Evolutionary conservation across 2,888 invertebrate species (phyloP).

Genomic region (Melanchra persicariae): DNA sequence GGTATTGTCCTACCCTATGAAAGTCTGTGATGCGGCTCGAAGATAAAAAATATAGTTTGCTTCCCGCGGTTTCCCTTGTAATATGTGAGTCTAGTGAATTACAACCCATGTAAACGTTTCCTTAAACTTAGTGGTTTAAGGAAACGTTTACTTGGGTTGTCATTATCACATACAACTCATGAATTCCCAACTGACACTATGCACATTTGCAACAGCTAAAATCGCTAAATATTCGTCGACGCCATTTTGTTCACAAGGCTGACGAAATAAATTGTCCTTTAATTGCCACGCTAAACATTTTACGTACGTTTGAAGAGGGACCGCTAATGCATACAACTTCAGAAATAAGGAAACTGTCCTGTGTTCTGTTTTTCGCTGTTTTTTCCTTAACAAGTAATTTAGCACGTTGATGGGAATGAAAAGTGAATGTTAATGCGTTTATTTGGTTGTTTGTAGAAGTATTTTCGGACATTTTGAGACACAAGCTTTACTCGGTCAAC

Average conservation of each 20-base stretch:
- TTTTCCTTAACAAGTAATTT: slow-evolving; percentile 50
- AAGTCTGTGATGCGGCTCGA: too few relatives aligned
- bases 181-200: background rate
- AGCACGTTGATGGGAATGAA: slow-evolving; percentile 24
- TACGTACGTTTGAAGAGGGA: slow-evolving; percentile 49
- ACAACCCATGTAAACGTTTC: background rate
- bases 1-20: too few relatives aligned
- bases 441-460: background rate
- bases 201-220: slow-evolving; percentile 3
- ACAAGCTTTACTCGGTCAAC: background rate
- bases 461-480: background rate
- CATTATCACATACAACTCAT: background rate
- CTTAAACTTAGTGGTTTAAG: too few relatives aligned
- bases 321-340: slow-evolving; percentile 51
- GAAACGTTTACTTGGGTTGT: too few relatives aligned
- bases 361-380: slow-evolving; percentile 15
- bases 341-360: slow-evolving; percentile 46
- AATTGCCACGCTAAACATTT: slow-evolving; percentile 64
- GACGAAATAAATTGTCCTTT: slow-evolving; percentile 62
- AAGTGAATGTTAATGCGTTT: slow-evolving; percentile 22
- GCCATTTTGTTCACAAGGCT: slow-evolving; percentile 44
- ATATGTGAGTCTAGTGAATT: background rate
- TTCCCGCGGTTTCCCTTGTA: too few relatives aligned
- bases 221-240: background rate
- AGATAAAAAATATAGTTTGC: too few relatives aligned